Evolutionary conservation across 1,140 invertebrate genomes (phyloP).

Genomic region (Maniola jurtina): DNA sequence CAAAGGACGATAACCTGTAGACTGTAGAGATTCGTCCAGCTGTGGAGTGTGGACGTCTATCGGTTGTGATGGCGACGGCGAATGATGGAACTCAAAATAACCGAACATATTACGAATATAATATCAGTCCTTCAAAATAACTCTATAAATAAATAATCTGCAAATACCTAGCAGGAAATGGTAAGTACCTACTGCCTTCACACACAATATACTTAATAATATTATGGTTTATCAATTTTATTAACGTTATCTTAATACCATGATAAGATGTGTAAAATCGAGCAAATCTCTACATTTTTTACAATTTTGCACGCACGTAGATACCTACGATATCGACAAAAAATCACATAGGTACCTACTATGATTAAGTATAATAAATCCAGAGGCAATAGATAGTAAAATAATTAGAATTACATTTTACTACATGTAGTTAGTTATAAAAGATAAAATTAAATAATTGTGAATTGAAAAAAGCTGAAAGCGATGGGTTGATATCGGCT

Average conservation of each 20-base stretch:
- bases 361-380: no score
- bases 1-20: no score
- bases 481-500: no score
- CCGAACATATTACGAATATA: no score
- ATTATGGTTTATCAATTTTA: constrained; percentile 1
- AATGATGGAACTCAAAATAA: no score
- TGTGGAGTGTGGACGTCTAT: no score
- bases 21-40: no score
- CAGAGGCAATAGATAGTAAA: no score
- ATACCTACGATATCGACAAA: neutral
- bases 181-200: neutral
- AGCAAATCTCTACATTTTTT: constrained; percentile 4
- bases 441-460: neutral
- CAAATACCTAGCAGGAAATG: neutral
- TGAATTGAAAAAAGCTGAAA: no score
- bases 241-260: neutral
- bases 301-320: neutral
- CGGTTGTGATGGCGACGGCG: no score
- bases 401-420: neutral
- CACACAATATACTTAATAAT: neutral
- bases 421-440: neutral
- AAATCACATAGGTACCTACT: neutral
- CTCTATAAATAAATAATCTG: neutral
- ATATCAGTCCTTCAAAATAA: neutral
- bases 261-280: constrained; percentile 1